Conservation (phyloP, 2,797 vertebrate genomes). For the Stomatorhinus walkeri region DNA sequence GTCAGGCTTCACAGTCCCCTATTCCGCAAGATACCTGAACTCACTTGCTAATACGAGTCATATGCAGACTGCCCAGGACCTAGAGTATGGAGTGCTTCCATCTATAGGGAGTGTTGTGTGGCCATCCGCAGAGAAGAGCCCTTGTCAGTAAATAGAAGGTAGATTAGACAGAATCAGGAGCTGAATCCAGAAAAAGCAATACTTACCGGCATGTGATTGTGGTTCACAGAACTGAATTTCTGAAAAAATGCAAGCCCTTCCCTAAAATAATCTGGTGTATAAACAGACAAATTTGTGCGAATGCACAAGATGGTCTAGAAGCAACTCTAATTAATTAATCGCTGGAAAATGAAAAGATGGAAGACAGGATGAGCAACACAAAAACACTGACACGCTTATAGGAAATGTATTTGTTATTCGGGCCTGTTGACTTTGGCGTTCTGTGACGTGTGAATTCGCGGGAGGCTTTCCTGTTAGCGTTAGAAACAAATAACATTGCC, state of each 20-base stretch:
- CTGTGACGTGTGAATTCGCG: not conserved
- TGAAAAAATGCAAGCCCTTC: not conserved
- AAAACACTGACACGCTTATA: not conserved
- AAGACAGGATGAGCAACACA: not conserved
- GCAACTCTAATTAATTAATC: not conserved
- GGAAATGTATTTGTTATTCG: not conserved
- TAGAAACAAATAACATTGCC: not conserved
- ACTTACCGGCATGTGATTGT: not conserved
- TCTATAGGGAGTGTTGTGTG: not conserved
- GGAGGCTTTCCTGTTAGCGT: not conserved
- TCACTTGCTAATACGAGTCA: not conserved
- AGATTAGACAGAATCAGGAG: not conserved
- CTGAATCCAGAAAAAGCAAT: not conserved
- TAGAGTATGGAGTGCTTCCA: not conserved
- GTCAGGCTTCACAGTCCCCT: not conserved
- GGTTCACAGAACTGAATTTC: not conserved
- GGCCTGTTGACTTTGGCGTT: not conserved
- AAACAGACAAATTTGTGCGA: not conserved
- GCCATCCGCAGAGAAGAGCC: not conserved
- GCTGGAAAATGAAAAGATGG: not conserved
- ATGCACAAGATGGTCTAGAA: not conserved
- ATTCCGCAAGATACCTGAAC: not conserved
- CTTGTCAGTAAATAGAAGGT: not conserved
- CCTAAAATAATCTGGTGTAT: not conserved
- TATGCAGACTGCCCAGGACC: not conserved